Base-by-base conservation (phyloP, 2,113 vertebrate genomes). In the Protobothrops flavoviridis region DNA sequence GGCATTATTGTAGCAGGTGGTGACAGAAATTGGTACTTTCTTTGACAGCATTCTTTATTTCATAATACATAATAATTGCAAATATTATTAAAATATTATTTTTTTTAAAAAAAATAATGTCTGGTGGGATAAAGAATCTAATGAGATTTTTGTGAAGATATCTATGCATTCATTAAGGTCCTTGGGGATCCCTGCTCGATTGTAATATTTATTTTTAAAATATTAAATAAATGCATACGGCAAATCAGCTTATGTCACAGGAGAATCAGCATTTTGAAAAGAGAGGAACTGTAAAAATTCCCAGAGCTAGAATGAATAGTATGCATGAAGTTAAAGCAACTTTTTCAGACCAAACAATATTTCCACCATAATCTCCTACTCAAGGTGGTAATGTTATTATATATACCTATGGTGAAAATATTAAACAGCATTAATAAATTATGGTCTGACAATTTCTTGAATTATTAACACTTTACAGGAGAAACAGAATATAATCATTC, bases 401-500 rank as follows among this genome's bases (percentile, higher is more conserved):
- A 11, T 94, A 94, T 93, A 52, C 85, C 91, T 92, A 92, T 85
- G 94, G 94, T 96, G 93, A 95, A 96, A 96, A 95, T 93, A 94
- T 92, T 95, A 95, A 93, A 69, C 90, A 94, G 92, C 90, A 94
- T 94, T 57, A 95, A 95, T 92, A 94, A 95, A 55, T 24, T 91
- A n/a, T 96, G 93, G 93, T 96, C 95, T 96, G 95, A 87, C 94
- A 94, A 92, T 0, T 0, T 33, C 94, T 95, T 95, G 88, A 95
- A 93, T 96, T 95, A 96, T 96, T 89, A 96, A 61, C 33, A 85
- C 94, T 92, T 95, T 90, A 56, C 93, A 87, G 91, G 74, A 95
- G 92, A 93, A 96, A 92, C 94, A 96, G 95, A 96, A 95, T 95
- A 94, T 95, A 95, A 95, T 95, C 50, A 94, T 96, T 81, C 69